A percentile compares a stretch with the other conserved stretches of the same genome.
phyloP scores from a whole-genome alignment of 2,797 vertebrate species.

The Orientallactaga sibirica region DNA sequence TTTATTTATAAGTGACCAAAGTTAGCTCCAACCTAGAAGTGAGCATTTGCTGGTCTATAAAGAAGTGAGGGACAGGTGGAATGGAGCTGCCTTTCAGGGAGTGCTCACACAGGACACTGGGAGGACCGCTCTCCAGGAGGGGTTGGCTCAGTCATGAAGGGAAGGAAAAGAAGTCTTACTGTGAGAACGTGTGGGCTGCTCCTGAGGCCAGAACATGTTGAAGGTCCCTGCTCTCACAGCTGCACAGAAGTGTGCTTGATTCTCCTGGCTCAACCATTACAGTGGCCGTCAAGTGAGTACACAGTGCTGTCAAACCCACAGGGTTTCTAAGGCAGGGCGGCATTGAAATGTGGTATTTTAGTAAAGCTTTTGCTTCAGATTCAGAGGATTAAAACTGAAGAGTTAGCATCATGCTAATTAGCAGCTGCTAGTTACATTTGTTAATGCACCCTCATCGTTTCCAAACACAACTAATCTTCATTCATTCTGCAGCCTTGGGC shows the following conservation, averaged over 20 bases:
- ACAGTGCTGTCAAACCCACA: not conserved
- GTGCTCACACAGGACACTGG: not conserved
- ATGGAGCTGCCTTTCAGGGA: not conserved
- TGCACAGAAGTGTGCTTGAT: not conserved
- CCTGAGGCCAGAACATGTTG: not conserved
- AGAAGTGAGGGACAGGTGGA: not conserved
- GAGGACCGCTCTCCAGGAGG: not conserved
- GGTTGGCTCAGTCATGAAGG: not conserved
- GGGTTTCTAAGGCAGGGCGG: not conserved
- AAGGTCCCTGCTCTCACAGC: not conserved
- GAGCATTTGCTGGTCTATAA: not conserved
- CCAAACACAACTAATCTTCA: slow-evolving; percentile 61
- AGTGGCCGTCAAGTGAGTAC: not conserved
- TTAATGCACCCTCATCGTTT: slow-evolving; percentile 59
- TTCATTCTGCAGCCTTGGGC: slow-evolving; percentile 52
- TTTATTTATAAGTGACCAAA: slow-evolving; percentile 45
- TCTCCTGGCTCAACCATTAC: not conserved
- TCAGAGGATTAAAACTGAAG: slow-evolving; percentile 61
- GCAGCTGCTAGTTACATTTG: slow-evolving; percentile 72
- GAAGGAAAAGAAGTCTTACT: not conserved
- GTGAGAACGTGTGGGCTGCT: not conserved
- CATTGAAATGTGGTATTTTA: slow-evolving; percentile 74
- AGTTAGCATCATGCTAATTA: slow-evolving; percentile 70
- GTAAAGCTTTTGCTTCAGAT: slow-evolving; percentile 57
- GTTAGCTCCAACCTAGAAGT: not conserved